phyloP scores from a whole-genome alignment of 2,888 invertebrate species.

The Hypena proboscidalis region DNA sequence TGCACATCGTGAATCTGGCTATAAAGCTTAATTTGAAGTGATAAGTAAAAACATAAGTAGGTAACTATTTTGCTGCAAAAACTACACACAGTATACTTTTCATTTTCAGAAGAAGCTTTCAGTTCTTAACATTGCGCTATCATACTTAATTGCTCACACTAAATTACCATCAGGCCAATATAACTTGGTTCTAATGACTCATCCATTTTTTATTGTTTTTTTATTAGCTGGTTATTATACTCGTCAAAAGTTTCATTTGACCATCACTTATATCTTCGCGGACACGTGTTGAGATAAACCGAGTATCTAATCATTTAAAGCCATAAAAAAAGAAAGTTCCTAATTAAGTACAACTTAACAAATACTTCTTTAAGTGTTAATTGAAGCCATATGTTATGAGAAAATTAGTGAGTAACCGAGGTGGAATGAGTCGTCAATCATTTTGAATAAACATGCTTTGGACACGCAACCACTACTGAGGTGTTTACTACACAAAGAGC shows the following conservation, averaged over 20 bases:
- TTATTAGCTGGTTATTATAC: slow-evolving; percentile 38
- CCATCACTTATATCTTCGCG: slow-evolving; percentile 28
- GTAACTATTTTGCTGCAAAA: too few species aligned
- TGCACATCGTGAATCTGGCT: too few species aligned
- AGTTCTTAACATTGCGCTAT: too few species aligned
- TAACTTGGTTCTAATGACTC: too few species aligned
- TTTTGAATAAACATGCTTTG: slow-evolving; percentile 52
- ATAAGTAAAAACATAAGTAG: too few species aligned
- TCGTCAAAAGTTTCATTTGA: slow-evolving; percentile 35
- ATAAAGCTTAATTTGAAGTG: too few species aligned
- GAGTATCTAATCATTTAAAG: slow-evolving; percentile 42
- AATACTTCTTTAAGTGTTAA: slow-evolving; percentile 64
- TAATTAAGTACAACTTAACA: slow-evolving; percentile 55
- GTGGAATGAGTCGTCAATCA: slow-evolving; percentile 64
- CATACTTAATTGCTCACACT: too few species aligned
- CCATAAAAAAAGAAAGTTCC: slow-evolving; percentile 41
- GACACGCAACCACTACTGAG: slow-evolving; percentile 46
- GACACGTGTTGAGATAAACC: slow-evolving; percentile 38
- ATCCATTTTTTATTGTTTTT: slow-evolving; percentile 48
- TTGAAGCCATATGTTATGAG: slow-evolving; percentile 59
- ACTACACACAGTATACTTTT: too few species aligned
- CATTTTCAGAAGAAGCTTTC: too few species aligned
- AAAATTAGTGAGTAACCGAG: slow-evolving; percentile 52
- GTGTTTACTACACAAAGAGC: slow-evolving; percentile 11
- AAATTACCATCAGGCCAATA: too few species aligned